Percentiles rank a stretch among this genome's conserved stretches.
These are phyloP conservation scores for Capreolus pygargus DNA, from an alignment of 2,113 vertebrate species.

Conservation along the genomic window DNA sequence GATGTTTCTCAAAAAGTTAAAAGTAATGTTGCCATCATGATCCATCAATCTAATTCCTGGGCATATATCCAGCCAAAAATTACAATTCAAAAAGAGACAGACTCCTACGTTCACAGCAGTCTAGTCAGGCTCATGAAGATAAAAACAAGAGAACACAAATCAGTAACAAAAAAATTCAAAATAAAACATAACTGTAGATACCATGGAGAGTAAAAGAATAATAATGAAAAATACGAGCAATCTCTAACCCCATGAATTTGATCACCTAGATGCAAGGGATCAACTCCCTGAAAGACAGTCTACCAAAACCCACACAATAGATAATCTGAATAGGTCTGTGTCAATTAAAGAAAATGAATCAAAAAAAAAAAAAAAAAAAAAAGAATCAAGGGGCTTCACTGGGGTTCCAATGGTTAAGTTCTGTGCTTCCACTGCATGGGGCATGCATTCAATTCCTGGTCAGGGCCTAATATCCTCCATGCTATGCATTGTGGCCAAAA, in stretches of 20 bases:
- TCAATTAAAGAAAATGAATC: neutral
- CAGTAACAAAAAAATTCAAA: neutral
- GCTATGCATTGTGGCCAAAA: neutral
- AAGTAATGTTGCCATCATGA: neutral
- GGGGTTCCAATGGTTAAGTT: neutral
- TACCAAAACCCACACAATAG: neutral
- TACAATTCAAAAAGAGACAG: neutral
- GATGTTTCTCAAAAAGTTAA: neutral
- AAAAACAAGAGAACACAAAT: neutral
- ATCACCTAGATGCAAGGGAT: neutral
- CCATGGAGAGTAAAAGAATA: neutral
- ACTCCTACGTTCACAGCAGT: neutral
- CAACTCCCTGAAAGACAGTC: neutral
- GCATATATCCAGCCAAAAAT: neutral
- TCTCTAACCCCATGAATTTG: neutral
- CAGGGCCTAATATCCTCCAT: neutral
- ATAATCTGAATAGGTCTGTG: neutral
- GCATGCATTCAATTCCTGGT: neutral
- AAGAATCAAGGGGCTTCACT: neutral
- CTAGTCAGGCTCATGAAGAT: neutral
- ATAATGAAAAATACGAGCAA: neutral
- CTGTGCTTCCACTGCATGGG: neutral
- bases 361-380: neutral
- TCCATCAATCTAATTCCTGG: neutral
- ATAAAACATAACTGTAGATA: neutral